Conservation (phyloP, 1,140 invertebrate genomes). For the Drosophila guanche region DNA sequence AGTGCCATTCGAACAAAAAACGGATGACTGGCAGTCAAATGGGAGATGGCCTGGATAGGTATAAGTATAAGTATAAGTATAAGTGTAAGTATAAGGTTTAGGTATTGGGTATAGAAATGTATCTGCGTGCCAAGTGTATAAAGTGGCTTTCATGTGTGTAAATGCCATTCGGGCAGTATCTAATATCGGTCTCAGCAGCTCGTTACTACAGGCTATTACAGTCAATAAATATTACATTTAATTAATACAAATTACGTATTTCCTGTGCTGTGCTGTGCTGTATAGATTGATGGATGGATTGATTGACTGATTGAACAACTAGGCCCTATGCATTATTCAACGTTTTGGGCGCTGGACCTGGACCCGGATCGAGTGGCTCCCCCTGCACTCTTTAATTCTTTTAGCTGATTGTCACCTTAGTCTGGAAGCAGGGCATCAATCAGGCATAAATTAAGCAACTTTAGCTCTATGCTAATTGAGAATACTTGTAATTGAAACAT, state of each 20-base stretch:
- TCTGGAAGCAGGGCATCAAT: constrained; percentile 13
- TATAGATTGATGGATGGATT: constrained; percentile 11
- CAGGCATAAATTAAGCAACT: constrained; percentile 40
- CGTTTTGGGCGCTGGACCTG: constrained; percentile 21
- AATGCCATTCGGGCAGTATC: neutral
- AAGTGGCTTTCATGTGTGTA: too few relatives aligned
- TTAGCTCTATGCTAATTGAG: constrained; percentile 41
- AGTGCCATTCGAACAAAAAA: constrained; percentile 87
- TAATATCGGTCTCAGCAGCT: constrained; percentile 13
- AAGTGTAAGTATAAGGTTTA: too few relatives aligned
- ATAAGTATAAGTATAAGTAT: too few relatives aligned
- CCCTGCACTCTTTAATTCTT: too few relatives aligned
- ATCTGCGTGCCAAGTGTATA: too few relatives aligned
- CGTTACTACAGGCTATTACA: constrained; percentile 25
- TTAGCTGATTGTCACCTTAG: too few relatives aligned
- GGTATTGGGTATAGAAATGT: too few relatives aligned
- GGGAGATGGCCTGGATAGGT: constrained; percentile 88
- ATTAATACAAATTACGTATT: constrained; percentile 46
- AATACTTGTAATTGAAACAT: constrained; percentile 55
- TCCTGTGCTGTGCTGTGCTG: constrained; percentile 41
- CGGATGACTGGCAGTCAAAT: constrained; percentile 87
- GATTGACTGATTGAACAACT: constrained; percentile 22
- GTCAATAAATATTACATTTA: constrained; percentile 43
- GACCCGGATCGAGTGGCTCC: constrained; percentile 25
- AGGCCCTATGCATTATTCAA: constrained; percentile 51